Evolutionary conservation across 2,113 vertebrate genomes (phyloP), one percentile per base, ranked within the genome.

Genomic region (Excalfactoria chinensis): DNA sequence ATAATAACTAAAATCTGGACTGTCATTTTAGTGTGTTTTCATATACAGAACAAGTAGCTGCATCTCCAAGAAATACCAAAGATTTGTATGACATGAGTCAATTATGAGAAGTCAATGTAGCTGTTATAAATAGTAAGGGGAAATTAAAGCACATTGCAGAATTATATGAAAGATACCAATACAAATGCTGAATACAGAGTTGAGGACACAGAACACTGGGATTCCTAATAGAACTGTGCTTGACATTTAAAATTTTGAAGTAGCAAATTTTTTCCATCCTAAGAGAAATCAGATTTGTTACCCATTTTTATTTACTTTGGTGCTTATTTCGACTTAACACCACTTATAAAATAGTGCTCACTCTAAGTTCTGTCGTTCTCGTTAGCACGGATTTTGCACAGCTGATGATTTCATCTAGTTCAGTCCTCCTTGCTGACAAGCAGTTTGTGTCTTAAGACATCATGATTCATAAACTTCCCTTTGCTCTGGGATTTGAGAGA

Each of bases 381-480:
- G 43, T 70, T 48, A 71, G 58, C 66, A 62, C 35, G 34, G 55
- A 46, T 77, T 79, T 90, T 83, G 11, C 35, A 25, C 43, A 56
- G 34, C 70, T 82, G 59, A n/a, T 82, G n/a, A 89, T 94, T 92
- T 63, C 44, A 66, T 76, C 41, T 43, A 41, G 44, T 84, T 79
- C 8, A 9, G 81, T 93, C 84, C 58, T 94, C 48, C 89, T 78
- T 72, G 41, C 74, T 93, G 77, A 82, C 59, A 86, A 81, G 66
- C 13, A 73, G 77, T 93, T 90, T 51, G 5, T 67, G 71, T 56
- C 86, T 93, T 63, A 35, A 86, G 86, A 85, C 30, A 9, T 67
- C 76, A 43, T 69, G 60, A 92, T 79, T 90, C 77, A 76, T 76
- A 83, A 76, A n/a, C 69, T 93, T 84, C 77, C 41, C 88, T 78